phyloP scores from a whole-genome alignment of 2,797 vertebrate species.

The Eptatretus atami region DNA sequence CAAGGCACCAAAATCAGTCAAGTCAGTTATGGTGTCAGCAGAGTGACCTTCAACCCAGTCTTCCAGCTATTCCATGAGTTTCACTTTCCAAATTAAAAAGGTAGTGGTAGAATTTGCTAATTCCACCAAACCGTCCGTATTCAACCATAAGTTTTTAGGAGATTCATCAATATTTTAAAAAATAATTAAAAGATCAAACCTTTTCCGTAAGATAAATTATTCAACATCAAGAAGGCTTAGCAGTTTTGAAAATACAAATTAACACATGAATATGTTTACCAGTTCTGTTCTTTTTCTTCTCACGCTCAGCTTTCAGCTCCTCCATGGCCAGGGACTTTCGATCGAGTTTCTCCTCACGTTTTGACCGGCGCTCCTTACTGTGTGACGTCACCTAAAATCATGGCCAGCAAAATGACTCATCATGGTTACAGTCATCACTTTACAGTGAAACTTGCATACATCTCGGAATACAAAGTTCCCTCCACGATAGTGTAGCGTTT shows the following conservation, averaged over 20 bases:
- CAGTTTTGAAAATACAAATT: background rate
- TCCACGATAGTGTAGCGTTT: conserved; percentile 5
- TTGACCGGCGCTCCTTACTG: conserved; percentile 81
- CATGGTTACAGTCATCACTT: too few relatives aligned
- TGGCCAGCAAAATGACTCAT: too few relatives aligned
- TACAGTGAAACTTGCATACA: too few relatives aligned
- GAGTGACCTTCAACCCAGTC: too few relatives aligned
- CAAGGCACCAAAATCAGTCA: too few relatives aligned
- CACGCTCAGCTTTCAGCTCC: conserved; percentile 73
- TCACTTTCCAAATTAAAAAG: too few relatives aligned
- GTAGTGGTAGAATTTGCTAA: too few relatives aligned
- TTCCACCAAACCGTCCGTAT: too few relatives aligned
- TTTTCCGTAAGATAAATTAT: background rate
- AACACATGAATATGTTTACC: conserved; percentile 17
- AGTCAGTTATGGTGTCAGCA: too few relatives aligned
- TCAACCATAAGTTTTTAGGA: too few relatives aligned
- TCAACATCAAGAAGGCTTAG: conserved; percentile 1
- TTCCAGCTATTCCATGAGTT: too few relatives aligned
- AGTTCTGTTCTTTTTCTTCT: conserved; percentile 94
- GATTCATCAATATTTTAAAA: too few relatives aligned
- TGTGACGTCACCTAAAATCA: conserved; percentile 56
- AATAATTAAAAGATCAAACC: background rate
- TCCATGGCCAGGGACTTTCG: conserved; percentile 99
- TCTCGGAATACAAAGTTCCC: conserved; percentile 5
- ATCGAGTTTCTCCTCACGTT: conserved; percentile 78